phyloP scores from a whole-genome alignment of 2,888 invertebrate species.

The Macaria liturata region DNA sequence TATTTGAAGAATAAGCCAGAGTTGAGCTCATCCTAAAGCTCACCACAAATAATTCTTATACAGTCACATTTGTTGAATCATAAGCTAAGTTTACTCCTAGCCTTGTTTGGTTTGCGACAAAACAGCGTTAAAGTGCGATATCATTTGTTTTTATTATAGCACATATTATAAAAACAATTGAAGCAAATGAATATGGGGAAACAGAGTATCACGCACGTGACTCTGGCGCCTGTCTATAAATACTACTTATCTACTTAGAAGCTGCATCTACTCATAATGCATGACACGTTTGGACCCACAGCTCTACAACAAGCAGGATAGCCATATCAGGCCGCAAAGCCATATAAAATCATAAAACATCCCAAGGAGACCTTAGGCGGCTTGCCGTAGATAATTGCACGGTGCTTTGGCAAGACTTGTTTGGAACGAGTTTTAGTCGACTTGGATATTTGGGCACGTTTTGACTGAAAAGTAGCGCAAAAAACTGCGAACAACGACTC shows the following conservation, averaged over 20 bases:
- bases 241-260: conserved; percentile 11
- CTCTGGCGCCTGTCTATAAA: conserved; percentile 38
- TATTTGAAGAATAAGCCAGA: not conserved
- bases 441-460: conserved; percentile 19
- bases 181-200: conserved; percentile 34
- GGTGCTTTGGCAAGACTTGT: conserved; percentile 30
- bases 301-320: conserved; percentile 56
- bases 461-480: conserved; percentile 2
- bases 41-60: conserved; percentile 6
- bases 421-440: conserved; percentile 29
- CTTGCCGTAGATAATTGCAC: conserved; percentile 33
- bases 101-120: conserved; percentile 6
- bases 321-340: conserved; percentile 44
- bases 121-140: conserved; percentile 16
- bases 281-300: conserved; percentile 53
- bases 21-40: conserved; percentile 16
- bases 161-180: conserved; percentile 9
- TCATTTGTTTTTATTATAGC: too few relatives aligned
- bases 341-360: conserved; percentile 23
- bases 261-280: conserved; percentile 44
- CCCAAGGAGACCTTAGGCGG: conserved; percentile 25
- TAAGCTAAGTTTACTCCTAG: not conserved
- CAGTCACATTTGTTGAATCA: conserved; percentile 19
- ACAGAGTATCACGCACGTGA: conserved; percentile 53
- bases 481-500: conserved; percentile 10